Evolutionary conservation across 2,113 vertebrate genomes (phyloP).

Genomic region (Xenopus laevis): DNA sequence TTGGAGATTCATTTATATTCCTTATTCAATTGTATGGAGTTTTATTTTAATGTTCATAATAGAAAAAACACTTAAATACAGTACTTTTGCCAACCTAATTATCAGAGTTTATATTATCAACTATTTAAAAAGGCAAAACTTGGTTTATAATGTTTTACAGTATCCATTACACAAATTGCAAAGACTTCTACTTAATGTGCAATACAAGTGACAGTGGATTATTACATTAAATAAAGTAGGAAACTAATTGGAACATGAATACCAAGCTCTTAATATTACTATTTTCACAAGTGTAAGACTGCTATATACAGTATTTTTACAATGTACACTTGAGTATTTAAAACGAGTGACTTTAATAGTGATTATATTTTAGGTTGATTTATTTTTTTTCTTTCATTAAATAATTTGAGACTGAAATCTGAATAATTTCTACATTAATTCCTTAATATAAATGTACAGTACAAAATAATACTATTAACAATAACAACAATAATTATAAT

Average conservation of each 20-base stretch:
- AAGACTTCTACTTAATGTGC: conserved; percentile 3
- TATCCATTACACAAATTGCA: conserved; percentile 11
- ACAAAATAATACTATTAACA: too few relatives aligned
- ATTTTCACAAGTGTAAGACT: neutral
- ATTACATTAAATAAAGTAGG: conserved; percentile 10
- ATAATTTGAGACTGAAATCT: too few relatives aligned
- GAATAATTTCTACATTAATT: too few relatives aligned
- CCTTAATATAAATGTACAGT: too few relatives aligned
- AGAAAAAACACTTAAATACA: conserved; percentile 8
- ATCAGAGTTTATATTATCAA: neutral
- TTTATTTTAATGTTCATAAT: neutral
- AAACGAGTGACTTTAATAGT: too few relatives aligned
- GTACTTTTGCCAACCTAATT: conserved; percentile 4
- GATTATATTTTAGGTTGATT: too few relatives aligned
- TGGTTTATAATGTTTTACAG: conserved; percentile 16
- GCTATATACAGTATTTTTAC: too few relatives aligned
- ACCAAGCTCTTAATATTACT: neutral
- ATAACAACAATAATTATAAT: too few relatives aligned
- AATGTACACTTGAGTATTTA: too few relatives aligned
- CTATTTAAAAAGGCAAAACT: conserved; percentile 23
- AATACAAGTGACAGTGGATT: conserved; percentile 11
- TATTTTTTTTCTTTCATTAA: too few relatives aligned
- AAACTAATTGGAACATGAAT: conserved; percentile 13
- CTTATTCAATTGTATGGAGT: neutral
- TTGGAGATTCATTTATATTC: neutral